Evolutionary conservation across 2,113 vertebrate species (phyloP).

Genomic region (Atrichornis clamosus): DNA sequence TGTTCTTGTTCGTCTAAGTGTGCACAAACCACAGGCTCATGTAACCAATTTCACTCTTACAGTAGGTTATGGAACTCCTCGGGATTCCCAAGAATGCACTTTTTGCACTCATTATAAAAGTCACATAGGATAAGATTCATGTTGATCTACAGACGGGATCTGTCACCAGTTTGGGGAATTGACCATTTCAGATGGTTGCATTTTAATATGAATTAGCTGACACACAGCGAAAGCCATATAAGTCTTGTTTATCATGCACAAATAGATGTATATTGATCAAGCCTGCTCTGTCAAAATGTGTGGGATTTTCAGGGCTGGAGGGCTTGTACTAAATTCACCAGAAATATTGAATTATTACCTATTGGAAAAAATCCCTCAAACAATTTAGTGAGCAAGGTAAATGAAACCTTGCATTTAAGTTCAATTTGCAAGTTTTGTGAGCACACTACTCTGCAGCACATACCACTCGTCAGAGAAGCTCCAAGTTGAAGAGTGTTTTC

Average conservation of each 20-base stretch:
- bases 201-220: constrained; percentile 36
- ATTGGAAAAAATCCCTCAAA: neutral
- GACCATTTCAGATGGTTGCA: neutral
- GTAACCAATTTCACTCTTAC: constrained; percentile 21
- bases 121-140: neutral
- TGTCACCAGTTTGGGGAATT: neutral
- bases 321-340: neutral
- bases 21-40: constrained; percentile 54
- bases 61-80: neutral
- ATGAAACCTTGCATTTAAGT: neutral
- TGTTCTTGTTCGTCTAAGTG: neutral
- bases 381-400: neutral
- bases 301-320: neutral
- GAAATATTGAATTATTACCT: neutral
- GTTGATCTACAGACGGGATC: constrained; percentile 13
- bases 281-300: neutral
- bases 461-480: neutral
- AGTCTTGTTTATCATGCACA: neutral
- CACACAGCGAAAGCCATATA: neutral
- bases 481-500: neutral
- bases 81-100: neutral
- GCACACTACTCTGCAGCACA: neutral
- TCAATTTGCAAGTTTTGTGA: neutral
- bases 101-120: neutral
- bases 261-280: neutral